Evolutionary conservation across 2,113 vertebrate genomes (phyloP).

Genomic region (Pluvianellus socialis): DNA sequence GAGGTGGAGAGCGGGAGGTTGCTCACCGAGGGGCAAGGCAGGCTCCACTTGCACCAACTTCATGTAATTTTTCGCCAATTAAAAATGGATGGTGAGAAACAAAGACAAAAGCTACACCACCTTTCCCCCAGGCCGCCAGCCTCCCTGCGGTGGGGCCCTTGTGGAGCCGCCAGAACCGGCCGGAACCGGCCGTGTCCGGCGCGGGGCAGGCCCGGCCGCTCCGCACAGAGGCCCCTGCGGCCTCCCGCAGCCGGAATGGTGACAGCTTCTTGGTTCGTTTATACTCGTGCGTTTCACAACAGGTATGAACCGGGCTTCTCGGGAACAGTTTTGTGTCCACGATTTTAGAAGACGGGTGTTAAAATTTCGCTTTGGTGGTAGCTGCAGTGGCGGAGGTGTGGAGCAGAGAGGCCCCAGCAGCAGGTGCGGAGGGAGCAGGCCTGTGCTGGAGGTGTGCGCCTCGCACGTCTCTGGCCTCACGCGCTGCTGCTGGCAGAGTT

Average conservation of each 20-base stretch:
- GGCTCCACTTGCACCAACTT: not conserved
- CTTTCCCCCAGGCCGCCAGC: too few species aligned
- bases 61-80: not conserved
- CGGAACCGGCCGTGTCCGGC: fast-evolving
- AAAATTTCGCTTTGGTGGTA: not conserved
- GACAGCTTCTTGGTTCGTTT: not conserved
- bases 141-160: not conserved
- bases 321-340: not conserved
- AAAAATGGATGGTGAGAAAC: not conserved
- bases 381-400: not conserved
- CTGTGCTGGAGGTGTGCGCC: not conserved
- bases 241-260: too few species aligned
- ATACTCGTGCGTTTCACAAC: not conserved
- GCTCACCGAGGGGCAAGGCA: not conserved
- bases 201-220: fast-evolving
- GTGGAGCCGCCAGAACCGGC: fast-evolving
- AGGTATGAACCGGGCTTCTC: not conserved
- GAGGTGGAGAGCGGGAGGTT: too few species aligned
- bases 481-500: not conserved
- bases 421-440: not conserved
- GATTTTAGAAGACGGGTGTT: not conserved
- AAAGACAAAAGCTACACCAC: fast-evolving
- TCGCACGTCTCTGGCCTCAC: too few species aligned
- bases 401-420: not conserved
- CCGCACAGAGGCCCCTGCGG: not conserved